phyloP scores from a whole-genome alignment of 2,888 invertebrate genomes.

The Tyria jacobaeae region DNA sequence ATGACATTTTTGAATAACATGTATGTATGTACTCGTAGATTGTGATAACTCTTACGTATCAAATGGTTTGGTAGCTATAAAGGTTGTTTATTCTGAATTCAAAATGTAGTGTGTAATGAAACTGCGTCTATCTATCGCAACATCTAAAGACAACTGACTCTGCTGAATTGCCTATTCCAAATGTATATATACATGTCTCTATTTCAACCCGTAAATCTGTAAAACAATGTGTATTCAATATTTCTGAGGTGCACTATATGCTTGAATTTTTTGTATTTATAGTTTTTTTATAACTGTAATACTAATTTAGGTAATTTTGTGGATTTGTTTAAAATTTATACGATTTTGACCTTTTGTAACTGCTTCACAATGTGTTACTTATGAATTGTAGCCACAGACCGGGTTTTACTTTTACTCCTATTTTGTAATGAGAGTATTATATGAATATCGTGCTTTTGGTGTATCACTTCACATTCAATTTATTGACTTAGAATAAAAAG shows the following conservation, averaged over 20 bases:
- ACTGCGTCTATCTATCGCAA: conserved; percentile 12
- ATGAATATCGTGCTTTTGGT: background rate
- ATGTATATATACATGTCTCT: conserved; percentile 22
- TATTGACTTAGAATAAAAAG: background rate
- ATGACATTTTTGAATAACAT: too few relatives aligned
- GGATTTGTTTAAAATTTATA: conserved; percentile 20
- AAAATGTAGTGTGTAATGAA: conserved; percentile 18
- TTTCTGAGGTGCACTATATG: conserved; percentile 34
- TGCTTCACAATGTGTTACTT: background rate
- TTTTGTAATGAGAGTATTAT: background rate
- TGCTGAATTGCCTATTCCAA: conserved; percentile 12
- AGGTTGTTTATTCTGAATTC: conserved; percentile 20
- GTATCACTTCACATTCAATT: conserved; percentile 8
- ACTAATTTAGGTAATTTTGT: conserved; percentile 33
- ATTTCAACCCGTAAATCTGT: conserved; percentile 29
- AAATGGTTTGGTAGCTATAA: background rate
- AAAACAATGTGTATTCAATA: conserved; percentile 32
- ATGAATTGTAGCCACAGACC: background rate
- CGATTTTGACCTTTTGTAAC: background rate
- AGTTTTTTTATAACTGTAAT: too few relatives aligned
- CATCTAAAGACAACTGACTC: conserved; percentile 23
- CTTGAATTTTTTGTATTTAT: too few relatives aligned
- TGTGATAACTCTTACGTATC: background rate
- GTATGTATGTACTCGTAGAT: too few relatives aligned
- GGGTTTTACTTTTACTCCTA: background rate